These are phyloP conservation scores for Vimba vimba DNA, from an alignment of 2,113 vertebrate genomes.

Conservation along the genomic window DNA sequence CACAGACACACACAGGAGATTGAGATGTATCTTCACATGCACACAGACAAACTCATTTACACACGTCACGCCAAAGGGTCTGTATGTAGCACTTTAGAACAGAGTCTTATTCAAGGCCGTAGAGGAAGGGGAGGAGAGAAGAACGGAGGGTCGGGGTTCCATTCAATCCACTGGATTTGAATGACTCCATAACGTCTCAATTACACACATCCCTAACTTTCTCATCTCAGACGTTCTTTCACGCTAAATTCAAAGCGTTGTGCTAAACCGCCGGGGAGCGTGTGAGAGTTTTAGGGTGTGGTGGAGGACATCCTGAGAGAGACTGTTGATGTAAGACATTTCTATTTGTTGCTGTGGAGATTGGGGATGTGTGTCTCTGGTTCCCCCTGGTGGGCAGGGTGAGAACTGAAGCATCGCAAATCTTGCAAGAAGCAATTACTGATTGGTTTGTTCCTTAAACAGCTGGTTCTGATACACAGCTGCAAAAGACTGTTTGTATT, in stretches of 20 bases:
- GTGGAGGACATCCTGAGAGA: conserved; percentile 27
- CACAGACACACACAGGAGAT: neutral
- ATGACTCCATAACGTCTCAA: conserved; percentile 26
- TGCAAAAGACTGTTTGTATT: conserved; percentile 2
- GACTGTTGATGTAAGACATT: conserved; percentile 38
- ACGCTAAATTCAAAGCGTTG: neutral
- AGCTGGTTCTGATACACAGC: conserved; percentile 16
- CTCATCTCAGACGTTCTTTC: neutral
- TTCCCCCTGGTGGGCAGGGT: conserved; percentile 51
- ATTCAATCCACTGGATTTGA: neutral
- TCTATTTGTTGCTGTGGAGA: conserved; percentile 47
- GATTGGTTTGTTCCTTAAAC: neutral
- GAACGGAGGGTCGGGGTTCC: neutral
- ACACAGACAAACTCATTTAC: neutral
- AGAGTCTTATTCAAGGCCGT: neutral
- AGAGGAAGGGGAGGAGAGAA: neutral
- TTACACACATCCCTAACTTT: conserved; percentile 19
- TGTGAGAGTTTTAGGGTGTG: conserved; percentile 39
- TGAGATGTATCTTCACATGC: neutral
- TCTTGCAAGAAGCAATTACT: neutral
- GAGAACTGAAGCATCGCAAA: neutral
- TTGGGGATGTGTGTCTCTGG: conserved; percentile 41
- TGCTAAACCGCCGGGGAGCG: neutral
- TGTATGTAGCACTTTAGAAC: neutral
- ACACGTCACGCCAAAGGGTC: neutral